These are phyloP conservation scores for Microcebus lehilahytsara DNA, from an alignment of 2,113 vertebrate genomes.

Conservation along the genomic window DNA sequence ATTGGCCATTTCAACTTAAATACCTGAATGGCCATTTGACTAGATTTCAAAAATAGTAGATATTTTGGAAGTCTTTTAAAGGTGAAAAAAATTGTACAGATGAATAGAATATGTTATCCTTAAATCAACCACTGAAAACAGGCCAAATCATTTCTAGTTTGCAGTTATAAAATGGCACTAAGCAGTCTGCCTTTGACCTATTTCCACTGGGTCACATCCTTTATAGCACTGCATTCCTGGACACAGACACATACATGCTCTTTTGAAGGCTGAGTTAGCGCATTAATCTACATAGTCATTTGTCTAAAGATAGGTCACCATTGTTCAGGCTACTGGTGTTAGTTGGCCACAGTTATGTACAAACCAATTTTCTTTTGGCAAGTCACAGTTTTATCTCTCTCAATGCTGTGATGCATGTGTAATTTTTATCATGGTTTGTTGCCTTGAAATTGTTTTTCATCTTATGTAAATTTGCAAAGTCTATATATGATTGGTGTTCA, in stretches of 20 bases:
- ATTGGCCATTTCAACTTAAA: not conserved
- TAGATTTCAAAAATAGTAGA: not conserved
- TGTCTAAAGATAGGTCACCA: not conserved
- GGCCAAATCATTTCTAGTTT: not conserved
- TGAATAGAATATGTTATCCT: not conserved
- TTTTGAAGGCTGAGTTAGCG: not conserved
- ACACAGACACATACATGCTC: not conserved
- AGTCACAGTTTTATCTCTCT: slow-evolving; percentile 36
- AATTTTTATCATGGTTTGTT: slow-evolving; percentile 69
- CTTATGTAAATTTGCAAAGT: slow-evolving; percentile 67
- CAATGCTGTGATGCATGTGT: slow-evolving; percentile 35
- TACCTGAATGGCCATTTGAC: not conserved
- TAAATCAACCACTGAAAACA: not conserved
- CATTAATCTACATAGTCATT: not conserved
- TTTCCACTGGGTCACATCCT: not conserved
- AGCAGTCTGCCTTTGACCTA: not conserved
- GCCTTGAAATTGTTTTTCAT: slow-evolving; percentile 73
- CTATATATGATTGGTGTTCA: slow-evolving; percentile 68
- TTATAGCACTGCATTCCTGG: not conserved
- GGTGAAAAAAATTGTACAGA: not conserved
- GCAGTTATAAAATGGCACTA: not conserved
- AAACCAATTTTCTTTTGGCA: slow-evolving; percentile 27
- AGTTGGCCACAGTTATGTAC: not conserved
- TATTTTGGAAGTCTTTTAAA: not conserved
- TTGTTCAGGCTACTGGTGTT: not conserved